These are phyloP conservation scores for Andricus quercusramuli DNA, from an alignment of 2,888 invertebrate species.

Conservation along the genomic window DNA sequence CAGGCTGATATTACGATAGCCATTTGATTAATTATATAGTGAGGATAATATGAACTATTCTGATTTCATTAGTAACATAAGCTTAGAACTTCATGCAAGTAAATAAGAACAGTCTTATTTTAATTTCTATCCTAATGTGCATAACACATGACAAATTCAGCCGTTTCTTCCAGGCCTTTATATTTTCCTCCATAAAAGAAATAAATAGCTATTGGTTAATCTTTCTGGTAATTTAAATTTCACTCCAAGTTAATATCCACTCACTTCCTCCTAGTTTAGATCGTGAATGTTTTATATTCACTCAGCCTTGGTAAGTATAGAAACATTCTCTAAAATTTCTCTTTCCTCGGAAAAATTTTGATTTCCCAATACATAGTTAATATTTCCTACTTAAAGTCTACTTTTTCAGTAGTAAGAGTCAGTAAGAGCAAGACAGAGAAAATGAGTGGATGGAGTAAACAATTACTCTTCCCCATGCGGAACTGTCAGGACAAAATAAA, in stretches of 20 bases:
- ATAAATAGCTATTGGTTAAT: neutral
- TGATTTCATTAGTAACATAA: neutral
- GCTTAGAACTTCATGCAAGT: neutral
- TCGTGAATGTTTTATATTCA: conserved; percentile 1
- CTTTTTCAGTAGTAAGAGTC: conserved; percentile 2
- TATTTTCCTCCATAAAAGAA: neutral
- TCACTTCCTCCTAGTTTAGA: conserved; percentile 29
- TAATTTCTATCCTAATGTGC: neutral
- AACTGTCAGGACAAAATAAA: too few relatives aligned
- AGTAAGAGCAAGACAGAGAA: neutral
- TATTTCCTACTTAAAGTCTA: neutral
- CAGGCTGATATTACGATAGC: conserved; percentile 21
- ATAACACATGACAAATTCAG: neutral
- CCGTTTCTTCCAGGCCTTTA: neutral
- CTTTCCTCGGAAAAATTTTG: neutral
- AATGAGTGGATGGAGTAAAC: neutral
- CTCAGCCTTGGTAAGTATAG: neutral
- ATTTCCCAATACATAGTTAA: neutral
- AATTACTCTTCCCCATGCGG: neutral
- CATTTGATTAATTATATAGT: conserved; percentile 14
- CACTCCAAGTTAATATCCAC: conserved; percentile 21
- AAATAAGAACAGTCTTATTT: neutral
- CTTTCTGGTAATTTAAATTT: conserved; percentile 13
- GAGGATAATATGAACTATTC: neutral
- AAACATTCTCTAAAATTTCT: conserved; percentile 14